These are phyloP conservation scores for Pimephales promelas DNA, from an alignment of 2,113 vertebrate genomes.

Conservation along the genomic window DNA sequence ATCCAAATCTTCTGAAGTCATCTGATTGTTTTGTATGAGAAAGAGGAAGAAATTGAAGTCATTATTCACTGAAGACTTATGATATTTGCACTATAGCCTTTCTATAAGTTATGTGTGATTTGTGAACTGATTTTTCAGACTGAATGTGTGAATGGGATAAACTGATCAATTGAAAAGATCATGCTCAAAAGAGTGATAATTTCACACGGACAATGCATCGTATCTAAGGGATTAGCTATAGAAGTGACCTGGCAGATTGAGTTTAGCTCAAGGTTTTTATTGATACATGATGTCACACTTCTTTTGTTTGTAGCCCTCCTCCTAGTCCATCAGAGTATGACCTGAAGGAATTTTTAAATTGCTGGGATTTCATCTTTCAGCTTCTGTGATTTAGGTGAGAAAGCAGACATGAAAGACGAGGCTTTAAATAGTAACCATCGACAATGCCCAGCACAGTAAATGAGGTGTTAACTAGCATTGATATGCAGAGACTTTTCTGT, in stretches of 20 bases:
- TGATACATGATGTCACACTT: conserved; percentile 47
- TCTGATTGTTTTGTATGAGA: neutral
- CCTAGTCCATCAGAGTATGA: neutral
- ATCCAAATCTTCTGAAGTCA: neutral
- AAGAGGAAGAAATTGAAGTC: neutral
- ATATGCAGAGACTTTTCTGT: neutral
- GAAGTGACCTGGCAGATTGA: conserved; percentile 20
- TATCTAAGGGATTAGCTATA: no score
- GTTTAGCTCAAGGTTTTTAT: conserved; percentile 36
- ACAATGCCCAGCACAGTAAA: conserved; percentile 24
- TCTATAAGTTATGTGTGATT: no score
- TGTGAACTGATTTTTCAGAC: neutral
- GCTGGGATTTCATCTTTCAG: conserved; percentile 10
- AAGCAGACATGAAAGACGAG: conserved; percentile 26
- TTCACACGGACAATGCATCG: neutral
- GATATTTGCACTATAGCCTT: neutral
- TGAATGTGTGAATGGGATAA: neutral
- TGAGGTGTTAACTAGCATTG: conserved; percentile 15
- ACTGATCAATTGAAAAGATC: neutral
- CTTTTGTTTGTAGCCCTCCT: conserved; percentile 9
- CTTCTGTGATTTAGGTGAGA: conserved; percentile 37
- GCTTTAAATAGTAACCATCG: conserved; percentile 21
- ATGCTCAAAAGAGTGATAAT: neutral
- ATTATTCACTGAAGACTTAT: neutral
- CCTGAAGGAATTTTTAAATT: conserved; percentile 45